phyloP scores from a whole-genome alignment of 30 jellyfish, hydroid and myxozoan species.

The Aurelia sp. region DNA sequence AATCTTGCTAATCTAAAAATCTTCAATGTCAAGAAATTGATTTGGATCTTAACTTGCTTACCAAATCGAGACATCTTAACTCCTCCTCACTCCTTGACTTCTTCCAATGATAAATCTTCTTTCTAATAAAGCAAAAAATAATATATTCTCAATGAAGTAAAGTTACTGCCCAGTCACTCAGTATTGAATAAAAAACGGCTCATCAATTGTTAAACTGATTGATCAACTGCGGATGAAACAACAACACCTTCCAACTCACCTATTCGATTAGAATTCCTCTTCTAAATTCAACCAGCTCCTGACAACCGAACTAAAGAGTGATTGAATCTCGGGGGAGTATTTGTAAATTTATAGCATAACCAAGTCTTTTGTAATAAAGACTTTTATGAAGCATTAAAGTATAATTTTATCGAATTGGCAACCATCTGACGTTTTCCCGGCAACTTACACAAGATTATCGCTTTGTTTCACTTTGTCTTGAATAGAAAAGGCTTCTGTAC shows the following conservation, averaged over 20 bases:
- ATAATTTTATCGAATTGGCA: slow-evolving; percentile 10
- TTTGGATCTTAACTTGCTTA: neutral
- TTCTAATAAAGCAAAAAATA: neutral
- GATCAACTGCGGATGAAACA: neutral
- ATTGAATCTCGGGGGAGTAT: slow-evolving; percentile 3
- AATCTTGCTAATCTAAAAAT: neutral
- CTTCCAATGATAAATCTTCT: neutral
- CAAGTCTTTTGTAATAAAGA: slow-evolving; percentile 24
- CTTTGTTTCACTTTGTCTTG: slow-evolving; percentile 43
- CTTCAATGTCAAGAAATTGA: neutral
- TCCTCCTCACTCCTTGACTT: neutral
- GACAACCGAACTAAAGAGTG: slow-evolving; percentile 58
- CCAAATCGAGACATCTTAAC: slow-evolving; percentile 9
- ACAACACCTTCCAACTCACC: slow-evolving; percentile 54
- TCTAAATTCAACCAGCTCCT: slow-evolving; percentile 24
- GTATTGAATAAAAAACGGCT: slow-evolving; percentile 11
- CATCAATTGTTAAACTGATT: slow-evolving; percentile 30
- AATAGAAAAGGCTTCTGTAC: slow-evolving; percentile 21
- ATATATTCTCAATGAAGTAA: neutral
- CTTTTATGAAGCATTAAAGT: slow-evolving; percentile 34
- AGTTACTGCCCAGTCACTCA: neutral
- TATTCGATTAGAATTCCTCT: slow-evolving; percentile 38
- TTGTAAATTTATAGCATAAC: slow-evolving; percentile 43
- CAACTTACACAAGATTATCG: slow-evolving; percentile 32
- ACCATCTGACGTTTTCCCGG: slow-evolving; percentile 88